phyloP scores from a whole-genome alignment of 2,888 invertebrate genomes.

The Nebria brevicollis region DNA sequence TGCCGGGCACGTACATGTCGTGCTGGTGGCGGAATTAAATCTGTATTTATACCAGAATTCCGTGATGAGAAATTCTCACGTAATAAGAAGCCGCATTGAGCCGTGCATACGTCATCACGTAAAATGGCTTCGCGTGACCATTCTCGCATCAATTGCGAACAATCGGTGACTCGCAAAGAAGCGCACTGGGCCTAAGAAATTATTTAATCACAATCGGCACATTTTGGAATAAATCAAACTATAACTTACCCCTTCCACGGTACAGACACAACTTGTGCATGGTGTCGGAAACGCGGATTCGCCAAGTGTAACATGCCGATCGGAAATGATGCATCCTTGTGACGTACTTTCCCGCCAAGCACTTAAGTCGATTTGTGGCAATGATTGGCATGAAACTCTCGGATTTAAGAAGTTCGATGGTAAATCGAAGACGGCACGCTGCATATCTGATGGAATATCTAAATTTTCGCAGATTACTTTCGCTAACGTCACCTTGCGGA shows the following conservation, averaged over 20 bases:
- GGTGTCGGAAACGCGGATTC: conserved; percentile 90
- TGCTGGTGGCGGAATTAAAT: conserved; percentile 58
- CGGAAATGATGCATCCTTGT: conserved; percentile 85
- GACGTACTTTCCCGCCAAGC: conserved; percentile 84
- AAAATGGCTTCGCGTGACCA: conserved; percentile 85
- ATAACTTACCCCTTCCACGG: conserved; percentile 81
- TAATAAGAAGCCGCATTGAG: conserved; percentile 84
- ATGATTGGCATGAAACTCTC: conserved; percentile 82
- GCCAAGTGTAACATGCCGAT: conserved; percentile 80
- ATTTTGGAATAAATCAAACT: not conserved
- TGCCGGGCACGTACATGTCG: conserved; percentile 52
- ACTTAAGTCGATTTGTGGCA: conserved; percentile 82
- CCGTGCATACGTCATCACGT: conserved; percentile 88
- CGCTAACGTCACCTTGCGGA: conserved; percentile 85
- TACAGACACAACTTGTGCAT: conserved; percentile 89
- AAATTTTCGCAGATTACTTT: conserved; percentile 91
- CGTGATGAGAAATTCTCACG: conserved; percentile 59
- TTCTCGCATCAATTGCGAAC: conserved; percentile 82
- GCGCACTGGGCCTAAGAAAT: conserved; percentile 82
- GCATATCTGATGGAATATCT: conserved; percentile 85
- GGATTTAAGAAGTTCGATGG: conserved; percentile 93
- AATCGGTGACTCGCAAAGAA: conserved; percentile 87
- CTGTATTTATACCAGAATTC: conserved; percentile 52
- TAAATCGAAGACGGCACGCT: conserved; percentile 88
- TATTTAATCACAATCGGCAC: not conserved